Base-by-base conservation (phyloP, 2,797 vertebrate genomes). In the Hylomyscus alleni region DNA sequence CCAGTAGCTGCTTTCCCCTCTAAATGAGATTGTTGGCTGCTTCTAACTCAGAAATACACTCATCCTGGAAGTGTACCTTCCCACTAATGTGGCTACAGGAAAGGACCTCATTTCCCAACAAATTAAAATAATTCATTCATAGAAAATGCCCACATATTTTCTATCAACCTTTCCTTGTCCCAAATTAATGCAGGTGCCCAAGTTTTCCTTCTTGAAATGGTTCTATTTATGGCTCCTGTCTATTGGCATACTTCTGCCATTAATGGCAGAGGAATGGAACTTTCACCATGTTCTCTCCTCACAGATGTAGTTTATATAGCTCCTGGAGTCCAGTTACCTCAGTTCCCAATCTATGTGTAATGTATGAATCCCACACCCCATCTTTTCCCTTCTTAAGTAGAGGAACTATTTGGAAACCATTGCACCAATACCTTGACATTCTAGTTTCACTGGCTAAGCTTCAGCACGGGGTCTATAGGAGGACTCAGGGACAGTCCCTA, bases 221-320 rank as follows among this genome's bases (percentile, higher is more conserved):
- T 34, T 84, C 82, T 95, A 47, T 95, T 85, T 97, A 52, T 69
- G 91, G 91, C 40, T 76, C 47, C 12, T 0, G 1, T 73, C 62
- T 40, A 1, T 52, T 80, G 69, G 47, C 37, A 1, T 0, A 20
- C 40, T 22, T 22, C 52, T 82, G 31, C 92, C 94, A 69, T n/a
- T 67, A 29, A 17, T 40, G 78, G 89, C 90, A 95, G 95, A 62
- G 80, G 96, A 78, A 24, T 31, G 1, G 65, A 44, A 31, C 62
- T 67, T 81, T 14, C 5, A 17, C 60, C 47, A n/a, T 37, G 11
- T 58, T 72, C 92, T 37, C 19, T 72, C 52, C 65, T 85, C 26
- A 2, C 47, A 31, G 67, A 62, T 67, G 13, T 19, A 65, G 82
- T 78, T 83, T 82, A 85, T 72, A 29, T 47, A 56, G 90, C 26